Evolutionary conservation across 1,140 invertebrate genomes (phyloP).

Genomic region (Lepidurus packardi): DNA sequence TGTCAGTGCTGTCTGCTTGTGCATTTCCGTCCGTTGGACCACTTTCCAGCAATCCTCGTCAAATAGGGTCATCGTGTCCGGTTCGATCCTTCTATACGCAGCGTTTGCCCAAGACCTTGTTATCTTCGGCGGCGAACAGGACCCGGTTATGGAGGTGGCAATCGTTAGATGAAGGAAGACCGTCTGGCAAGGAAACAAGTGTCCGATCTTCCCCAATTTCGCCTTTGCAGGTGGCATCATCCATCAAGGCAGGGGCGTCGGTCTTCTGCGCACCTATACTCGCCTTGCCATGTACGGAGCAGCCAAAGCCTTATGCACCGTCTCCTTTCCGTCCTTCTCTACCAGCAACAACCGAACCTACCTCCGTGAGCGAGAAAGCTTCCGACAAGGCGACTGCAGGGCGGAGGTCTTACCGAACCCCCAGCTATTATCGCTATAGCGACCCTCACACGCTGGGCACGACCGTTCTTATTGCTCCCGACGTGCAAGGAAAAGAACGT

Average conservation of each 20-base stretch:
- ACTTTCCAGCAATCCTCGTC: background rate
- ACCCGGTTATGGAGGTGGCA: background rate
- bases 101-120: background rate
- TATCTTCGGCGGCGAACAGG: background rate
- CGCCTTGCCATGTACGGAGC: background rate
- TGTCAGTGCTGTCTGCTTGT: background rate
- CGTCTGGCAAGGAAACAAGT: background rate
- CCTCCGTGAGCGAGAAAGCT: background rate
- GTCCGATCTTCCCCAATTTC: background rate
- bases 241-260: background rate
- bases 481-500: background rate
- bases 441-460: background rate
- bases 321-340: background rate
- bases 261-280: slow-evolving; percentile 4
- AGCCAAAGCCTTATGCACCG: background rate
- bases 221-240: background rate
- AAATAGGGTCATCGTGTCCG: slow-evolving; percentile 6
- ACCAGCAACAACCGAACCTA: background rate
- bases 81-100: background rate
- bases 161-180: background rate
- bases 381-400: background rate
- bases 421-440: background rate
- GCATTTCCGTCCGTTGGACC: slow-evolving; percentile 3
- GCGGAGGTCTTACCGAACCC: background rate
- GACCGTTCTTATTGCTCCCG: background rate